Evolutionary conservation across 2,113 vertebrate species (phyloP), one percentile per base, ranked within the genome.

Genomic region (Pseudonaja textilis): DNA sequence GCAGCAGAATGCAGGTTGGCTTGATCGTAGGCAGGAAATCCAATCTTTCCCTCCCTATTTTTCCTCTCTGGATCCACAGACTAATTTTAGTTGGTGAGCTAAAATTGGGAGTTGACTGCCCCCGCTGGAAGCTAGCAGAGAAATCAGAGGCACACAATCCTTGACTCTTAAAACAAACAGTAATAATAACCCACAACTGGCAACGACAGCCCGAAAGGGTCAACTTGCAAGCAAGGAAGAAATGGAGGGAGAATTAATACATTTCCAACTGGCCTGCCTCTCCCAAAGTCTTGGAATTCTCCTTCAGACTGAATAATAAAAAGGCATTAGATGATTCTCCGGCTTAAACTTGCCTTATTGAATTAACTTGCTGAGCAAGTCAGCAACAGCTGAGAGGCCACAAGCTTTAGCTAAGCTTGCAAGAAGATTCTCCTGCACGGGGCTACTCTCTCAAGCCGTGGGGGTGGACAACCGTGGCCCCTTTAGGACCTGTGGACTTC

Each of bases 91-190:
- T 8, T 9, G 1, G 57, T 9, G 42, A 50, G 52, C n/a, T 11
- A 92, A 92, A 89, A 55, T 23, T 47, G 64, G 42, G 23, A 94
- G 94, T 91, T 85, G 91, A 39, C 64, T 95, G 25, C 47, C 61
- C 39, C n/a, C 89, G 34, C 87, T 91, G 85, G 85, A 93, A 0
- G 26, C 23, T 0, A 0, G 0, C 0, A 0, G 0, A 0, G 61
- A 91, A 89, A 54, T 1, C 0, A 54, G 6, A 45, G 39, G 3
- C 0, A 0, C 0, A 0, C 26, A 74, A 74, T 6, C 2, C n/a
- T 34, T 16, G 2, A 6, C 64, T 14, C n/a, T 74, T 74, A 74
- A 74, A 74, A 39, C n/a, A 39, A 74, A 20, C 5, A 34, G 69
- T 39, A 34, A 74, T 39, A 34, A 74, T 16, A 42, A 42, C 3